These are phyloP conservation scores for Microchrysa polita DNA, from an alignment of 2,888 invertebrate genomes.

Conservation along the genomic window DNA sequence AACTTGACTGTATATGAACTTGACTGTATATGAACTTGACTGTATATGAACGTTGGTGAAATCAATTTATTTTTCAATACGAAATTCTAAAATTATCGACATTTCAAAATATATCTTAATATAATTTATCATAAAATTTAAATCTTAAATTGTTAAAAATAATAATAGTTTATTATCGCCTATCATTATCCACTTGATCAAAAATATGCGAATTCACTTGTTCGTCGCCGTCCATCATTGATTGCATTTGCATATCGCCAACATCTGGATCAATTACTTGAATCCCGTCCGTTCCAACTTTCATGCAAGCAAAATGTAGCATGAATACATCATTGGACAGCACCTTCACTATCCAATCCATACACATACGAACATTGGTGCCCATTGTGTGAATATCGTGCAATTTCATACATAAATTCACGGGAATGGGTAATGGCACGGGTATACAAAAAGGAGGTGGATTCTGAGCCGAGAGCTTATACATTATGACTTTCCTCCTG, in stretches of 20 bases:
- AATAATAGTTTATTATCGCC: no score
- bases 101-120: no score
- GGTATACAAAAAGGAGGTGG: conserved; percentile 49
- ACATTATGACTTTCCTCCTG: conserved; percentile 38
- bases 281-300: conserved; percentile 41
- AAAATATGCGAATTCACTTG: conserved; percentile 43
- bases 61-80: no score
- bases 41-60: no score
- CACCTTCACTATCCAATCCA: conserved; percentile 46
- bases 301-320: conserved; percentile 44
- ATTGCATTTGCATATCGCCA: neutral
- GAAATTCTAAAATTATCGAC: no score
- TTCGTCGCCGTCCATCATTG: neutral
- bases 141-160: no score
- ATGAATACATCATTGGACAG: conserved; percentile 32
- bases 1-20: no score
- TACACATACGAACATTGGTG: conserved; percentile 41
- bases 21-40: no score
- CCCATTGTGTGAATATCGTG: conserved; percentile 37
- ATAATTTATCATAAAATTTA: no score
- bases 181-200: conserved; percentile 44
- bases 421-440: conserved; percentile 41
- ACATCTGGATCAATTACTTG: neutral
- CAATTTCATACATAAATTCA: conserved; percentile 45
- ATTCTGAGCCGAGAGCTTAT: conserved; percentile 42